Percentiles rank a stretch among this genome's conserved stretches.
These are phyloP conservation scores for Phymanthus crucifer DNA, from an alignment of 92 coral and sea anemone species.

Conservation along the genomic window DNA sequence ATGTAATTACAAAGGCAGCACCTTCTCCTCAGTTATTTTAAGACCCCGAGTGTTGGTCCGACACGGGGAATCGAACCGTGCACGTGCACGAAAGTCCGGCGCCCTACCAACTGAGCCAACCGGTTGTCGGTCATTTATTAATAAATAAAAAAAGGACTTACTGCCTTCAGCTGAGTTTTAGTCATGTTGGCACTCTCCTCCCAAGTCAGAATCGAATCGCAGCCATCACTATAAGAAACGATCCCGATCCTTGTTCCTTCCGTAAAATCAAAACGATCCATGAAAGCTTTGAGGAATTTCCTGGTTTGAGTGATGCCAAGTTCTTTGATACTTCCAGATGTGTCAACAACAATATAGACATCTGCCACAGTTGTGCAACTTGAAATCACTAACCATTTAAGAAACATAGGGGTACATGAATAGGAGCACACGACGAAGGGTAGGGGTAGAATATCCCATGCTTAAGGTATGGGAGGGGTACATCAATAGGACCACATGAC, in stretches of 20 bases:
- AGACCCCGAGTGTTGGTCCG: too few relatives aligned
- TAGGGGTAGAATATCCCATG: not conserved
- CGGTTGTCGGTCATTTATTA: not conserved
- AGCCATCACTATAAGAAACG: not conserved
- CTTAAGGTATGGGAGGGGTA: not conserved
- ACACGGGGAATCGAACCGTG: too few relatives aligned
- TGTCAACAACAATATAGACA: constrained; percentile 41
- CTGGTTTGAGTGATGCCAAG: constrained; percentile 30
- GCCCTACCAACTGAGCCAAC: too few relatives aligned
- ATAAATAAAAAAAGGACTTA: not conserved
- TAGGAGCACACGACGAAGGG: not conserved
- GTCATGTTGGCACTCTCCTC: not conserved
- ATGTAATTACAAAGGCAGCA: too few relatives aligned
- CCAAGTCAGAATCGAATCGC: constrained; percentile 1
- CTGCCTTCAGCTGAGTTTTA: not conserved
- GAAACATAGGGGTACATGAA: not conserved
- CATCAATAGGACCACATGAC: not conserved
- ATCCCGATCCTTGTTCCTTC: constrained; percentile 20
- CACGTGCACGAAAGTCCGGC: too few relatives aligned
- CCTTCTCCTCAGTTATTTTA: too few relatives aligned
- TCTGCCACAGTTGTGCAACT: constrained; percentile 45
- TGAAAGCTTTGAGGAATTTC: constrained; percentile 33
- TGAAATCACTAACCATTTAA: not conserved
- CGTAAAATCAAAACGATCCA: constrained; percentile 58
- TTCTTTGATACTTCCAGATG: constrained; percentile 49